Conservation (phyloP, 2,888 invertebrate genomes). For the Acleris holmiana region DNA sequence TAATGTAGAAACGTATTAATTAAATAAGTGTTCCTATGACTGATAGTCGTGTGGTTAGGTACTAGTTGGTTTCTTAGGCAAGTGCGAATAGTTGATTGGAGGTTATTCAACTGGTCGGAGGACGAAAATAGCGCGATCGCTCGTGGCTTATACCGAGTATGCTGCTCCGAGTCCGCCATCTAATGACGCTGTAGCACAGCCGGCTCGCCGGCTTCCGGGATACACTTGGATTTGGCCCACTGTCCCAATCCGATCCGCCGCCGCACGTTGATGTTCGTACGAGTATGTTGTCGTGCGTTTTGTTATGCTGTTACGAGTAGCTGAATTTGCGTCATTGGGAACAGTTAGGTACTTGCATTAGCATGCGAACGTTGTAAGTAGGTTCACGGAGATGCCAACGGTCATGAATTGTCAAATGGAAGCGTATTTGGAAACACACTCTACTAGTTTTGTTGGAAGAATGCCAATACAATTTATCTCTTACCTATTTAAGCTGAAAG, state of each 20-base stretch:
- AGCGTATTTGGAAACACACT: constrained; percentile 8
- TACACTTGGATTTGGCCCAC: constrained; percentile 56
- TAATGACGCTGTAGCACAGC: constrained; percentile 51
- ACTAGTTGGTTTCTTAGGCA: constrained; percentile 65
- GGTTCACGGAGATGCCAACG: constrained; percentile 12
- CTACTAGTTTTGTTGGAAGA: neutral
- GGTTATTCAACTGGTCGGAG: constrained; percentile 82
- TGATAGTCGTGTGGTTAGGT: constrained; percentile 44
- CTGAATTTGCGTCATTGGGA: constrained; percentile 28
- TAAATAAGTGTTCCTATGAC: constrained; percentile 16
- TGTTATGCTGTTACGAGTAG: constrained; percentile 24
- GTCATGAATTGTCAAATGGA: constrained; percentile 1
- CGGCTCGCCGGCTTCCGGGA: constrained; percentile 69
- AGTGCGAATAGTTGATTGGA: constrained; percentile 84
- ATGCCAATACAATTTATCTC: too few relatives aligned
- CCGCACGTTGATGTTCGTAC: constrained; percentile 26
- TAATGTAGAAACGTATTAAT: constrained; percentile 1
- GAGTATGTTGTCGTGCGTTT: constrained; percentile 25
- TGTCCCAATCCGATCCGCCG: constrained; percentile 47
- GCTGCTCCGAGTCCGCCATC: constrained; percentile 50
- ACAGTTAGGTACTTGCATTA: constrained; percentile 23
- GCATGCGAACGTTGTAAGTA: constrained; percentile 14
- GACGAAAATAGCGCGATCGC: constrained; percentile 78
- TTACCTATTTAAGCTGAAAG: too few relatives aligned
- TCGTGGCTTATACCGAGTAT: constrained; percentile 51